Evolutionary conservation across 2,888 invertebrate genomes (phyloP), one percentile per base, ranked within the genome.

Genomic region (Limnephilus rhombicus): DNA sequence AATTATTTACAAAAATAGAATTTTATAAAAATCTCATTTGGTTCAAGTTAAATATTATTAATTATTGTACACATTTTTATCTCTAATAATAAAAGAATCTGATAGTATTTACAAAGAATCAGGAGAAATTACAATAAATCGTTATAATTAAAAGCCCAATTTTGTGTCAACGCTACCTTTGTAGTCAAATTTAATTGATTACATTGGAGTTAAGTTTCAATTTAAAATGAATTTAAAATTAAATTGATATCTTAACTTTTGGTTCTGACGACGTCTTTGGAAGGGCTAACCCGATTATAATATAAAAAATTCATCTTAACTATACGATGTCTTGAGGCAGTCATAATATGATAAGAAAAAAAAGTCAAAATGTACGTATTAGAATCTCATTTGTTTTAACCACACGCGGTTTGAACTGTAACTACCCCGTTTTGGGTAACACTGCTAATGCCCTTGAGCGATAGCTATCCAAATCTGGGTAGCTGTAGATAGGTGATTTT

Each of bases 31-130:
- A 83, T 83, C 37, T 83, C 83, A 83, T 83, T 83, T 87, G 86
- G 86, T 87, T 49, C 90, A 90, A 96, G 1, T n/a, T 24, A 68
- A 68, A 68, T n/a, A 68, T 68, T 68, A 68, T n/a, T 45, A 45
- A 45, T n/a, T n/a, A 45, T n/a, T n/a, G 24, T 68, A 68, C 68
- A 24, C 18, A 68, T 68, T 68, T 68, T 68, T 68, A 68, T 24
- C 1, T 68, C 53, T 53, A 53, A 68, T 68, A 68, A 68, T 24
- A 68, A 68, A 24, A 68, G 7, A n/a, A 68, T 53, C 5, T 1
- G 1, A 53, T 5, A 18, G 15, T 68, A 68, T 68, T 68, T 68
- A 68, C n/a, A 68, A 68, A 0, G n/a, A 68, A 68, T n/a, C 24
- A n/a, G 68, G 24, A n/a, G 68, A 68, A 68, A 68, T 68, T 68